Conservation (phyloP, 2,113 vertebrate genomes). For the Tylochromis polylepis region DNA sequence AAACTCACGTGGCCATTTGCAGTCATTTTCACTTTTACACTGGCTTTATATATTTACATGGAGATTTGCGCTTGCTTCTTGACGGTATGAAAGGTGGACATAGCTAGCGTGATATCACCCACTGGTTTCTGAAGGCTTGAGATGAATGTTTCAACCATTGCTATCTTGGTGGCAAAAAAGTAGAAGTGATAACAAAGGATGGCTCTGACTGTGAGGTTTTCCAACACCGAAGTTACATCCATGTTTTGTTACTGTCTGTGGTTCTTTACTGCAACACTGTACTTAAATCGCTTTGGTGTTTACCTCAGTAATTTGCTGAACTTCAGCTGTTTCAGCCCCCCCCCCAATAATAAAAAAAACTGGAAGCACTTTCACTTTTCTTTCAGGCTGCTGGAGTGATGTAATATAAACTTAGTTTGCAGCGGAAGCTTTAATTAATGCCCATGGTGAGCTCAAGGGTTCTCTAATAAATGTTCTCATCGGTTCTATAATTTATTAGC, state of each 20-base stretch:
- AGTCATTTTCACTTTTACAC: neutral
- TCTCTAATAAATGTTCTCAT: slow-evolving; percentile 6
- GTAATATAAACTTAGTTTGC: neutral
- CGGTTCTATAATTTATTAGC: slow-evolving; percentile 2
- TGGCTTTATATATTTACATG: neutral
- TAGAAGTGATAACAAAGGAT: neutral
- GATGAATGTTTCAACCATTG: neutral
- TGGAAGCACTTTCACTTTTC: neutral
- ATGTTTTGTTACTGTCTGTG: neutral
- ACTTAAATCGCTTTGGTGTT: neutral
- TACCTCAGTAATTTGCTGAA: neutral
- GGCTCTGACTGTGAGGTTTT: neutral
- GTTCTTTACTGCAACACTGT: neutral
- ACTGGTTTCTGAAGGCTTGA: neutral
- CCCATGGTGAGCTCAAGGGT: neutral
- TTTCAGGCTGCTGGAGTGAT: neutral
- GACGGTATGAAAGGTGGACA: neutral
- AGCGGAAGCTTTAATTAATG: slow-evolving; percentile 12
- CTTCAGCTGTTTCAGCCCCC: neutral
- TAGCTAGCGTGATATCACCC: fast-evolving
- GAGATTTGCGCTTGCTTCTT: neutral
- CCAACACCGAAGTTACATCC: neutral
- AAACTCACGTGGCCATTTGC: neutral
- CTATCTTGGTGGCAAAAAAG: neutral
- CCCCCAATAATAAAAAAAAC: fast-evolving